Base-by-base conservation (phyloP, 2,113 vertebrate species). In the Podarcis cretensis region DNA sequence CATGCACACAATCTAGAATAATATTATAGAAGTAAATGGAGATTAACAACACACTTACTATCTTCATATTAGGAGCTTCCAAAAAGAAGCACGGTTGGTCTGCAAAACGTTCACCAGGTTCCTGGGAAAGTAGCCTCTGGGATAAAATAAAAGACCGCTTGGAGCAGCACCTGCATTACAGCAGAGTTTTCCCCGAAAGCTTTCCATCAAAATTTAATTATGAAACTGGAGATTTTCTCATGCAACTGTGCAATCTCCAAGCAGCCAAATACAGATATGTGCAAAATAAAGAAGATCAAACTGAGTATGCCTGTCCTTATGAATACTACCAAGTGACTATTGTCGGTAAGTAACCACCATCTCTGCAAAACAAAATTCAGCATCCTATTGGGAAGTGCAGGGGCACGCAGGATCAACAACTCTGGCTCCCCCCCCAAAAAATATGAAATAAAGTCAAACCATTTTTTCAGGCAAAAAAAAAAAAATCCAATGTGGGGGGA, bases 301-400 rank as follows among this genome's bases (percentile, higher is more conserved):
- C 97, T 90, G 93, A 93, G 65, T 95, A 94, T 35, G 93, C 94
- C 18, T 89, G 81, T 86, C 96, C 94, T 82, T 91, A 93, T 59
- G 98, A 98, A 65, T 97, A 98, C 96, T 98, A 97, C 25, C 96
- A 97, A 91, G 93, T 99, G 77, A 98, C 98, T 8, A 95, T 99
- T 91, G 92, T 99, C 85, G 98, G 98, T 99, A 95, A 97, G 95
- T 94, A 13, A 9, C 71, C 68, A 54, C 59, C 23, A 25, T 16
- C 27, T 37, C 23, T 5, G 74, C 35, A 66, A 77, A 40, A 35
- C 16, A 65, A 16, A 20, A 35, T 30, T 43, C 73, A 63, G 30
- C 13, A 43, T 25, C 9, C 40, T 16, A 4, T 13, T 74, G 32
- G 10, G 83, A 85, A 54, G 10, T 54, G 48, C 48, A 54, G 48